These are phyloP conservation scores for Gymnothorax javanicus DNA, from an alignment of 2,797 vertebrate species.

Conservation along the genomic window DNA sequence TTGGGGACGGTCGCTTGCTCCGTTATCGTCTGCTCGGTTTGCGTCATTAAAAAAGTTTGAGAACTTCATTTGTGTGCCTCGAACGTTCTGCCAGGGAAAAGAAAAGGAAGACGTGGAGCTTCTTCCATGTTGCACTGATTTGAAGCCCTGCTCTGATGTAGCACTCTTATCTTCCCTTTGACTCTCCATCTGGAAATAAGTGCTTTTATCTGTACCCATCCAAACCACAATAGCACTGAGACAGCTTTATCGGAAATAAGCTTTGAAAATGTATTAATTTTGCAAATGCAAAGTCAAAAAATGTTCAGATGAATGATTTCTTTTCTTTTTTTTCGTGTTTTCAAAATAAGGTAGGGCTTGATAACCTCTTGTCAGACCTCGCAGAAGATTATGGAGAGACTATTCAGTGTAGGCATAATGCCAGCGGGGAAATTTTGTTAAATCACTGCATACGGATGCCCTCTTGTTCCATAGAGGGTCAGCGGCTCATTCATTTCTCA, in stretches of 20 bases:
- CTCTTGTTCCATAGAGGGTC: not conserved
- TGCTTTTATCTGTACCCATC: conserved; percentile 21
- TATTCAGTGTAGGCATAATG: not conserved
- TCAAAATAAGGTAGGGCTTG: not conserved
- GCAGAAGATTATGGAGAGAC: not conserved
- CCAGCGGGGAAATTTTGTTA: not conserved
- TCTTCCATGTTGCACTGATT: conserved; percentile 18
- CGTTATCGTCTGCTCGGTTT: conserved; percentile 19
- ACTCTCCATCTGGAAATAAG: conserved; percentile 21
- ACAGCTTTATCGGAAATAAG: conserved; percentile 11
- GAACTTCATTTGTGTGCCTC: conserved; percentile 27
- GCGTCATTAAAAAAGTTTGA: conserved; percentile 40
- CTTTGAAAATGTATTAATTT: conserved; percentile 15
- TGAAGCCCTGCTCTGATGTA: conserved; percentile 10
- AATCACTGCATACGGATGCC: not conserved
- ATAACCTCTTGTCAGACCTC: conserved; percentile 10
- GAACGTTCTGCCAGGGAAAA: not conserved
- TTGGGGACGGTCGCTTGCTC: conserved; percentile 29
- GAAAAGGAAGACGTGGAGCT: not conserved
- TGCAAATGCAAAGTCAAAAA: not conserved
- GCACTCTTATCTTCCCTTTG: not conserved
- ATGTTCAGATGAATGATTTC: not conserved
- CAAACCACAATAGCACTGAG: conserved; percentile 19
- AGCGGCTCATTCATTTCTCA: not conserved
- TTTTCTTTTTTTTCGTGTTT: not conserved